Conservation (phyloP, 37 sponge, comb jelly and placozoan species). For the Halichondria panicea region DNA sequence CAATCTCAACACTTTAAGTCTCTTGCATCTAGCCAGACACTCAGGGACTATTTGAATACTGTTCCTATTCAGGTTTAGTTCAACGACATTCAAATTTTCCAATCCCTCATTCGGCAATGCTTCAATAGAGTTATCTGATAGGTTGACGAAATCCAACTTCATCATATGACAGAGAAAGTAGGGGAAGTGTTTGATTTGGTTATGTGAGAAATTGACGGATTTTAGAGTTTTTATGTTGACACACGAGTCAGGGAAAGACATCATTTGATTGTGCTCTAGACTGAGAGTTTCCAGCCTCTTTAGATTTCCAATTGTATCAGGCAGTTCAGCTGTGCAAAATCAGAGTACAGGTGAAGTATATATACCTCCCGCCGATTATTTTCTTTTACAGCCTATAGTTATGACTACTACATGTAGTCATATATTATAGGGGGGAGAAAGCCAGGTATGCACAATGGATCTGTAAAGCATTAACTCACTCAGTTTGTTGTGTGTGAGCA, state of each 20-base stretch:
- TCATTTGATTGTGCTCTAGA: conserved; percentile 40
- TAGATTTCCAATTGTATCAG: conserved; percentile 48
- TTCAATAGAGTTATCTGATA: conserved; percentile 58
- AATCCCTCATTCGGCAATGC: conserved; percentile 45
- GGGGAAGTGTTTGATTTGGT: conserved; percentile 59
- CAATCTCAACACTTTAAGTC: conserved; percentile 75
- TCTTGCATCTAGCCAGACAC: conserved; percentile 47
- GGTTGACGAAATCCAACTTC: conserved; percentile 59
- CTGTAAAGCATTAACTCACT: conserved; percentile 62
- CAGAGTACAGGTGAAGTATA: neutral
- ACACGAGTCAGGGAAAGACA: conserved; percentile 49
- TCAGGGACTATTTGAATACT: conserved; percentile 52
- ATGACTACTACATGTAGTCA: too few species aligned
- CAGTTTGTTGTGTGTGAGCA: conserved; percentile 54
- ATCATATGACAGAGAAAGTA: conserved; percentile 48
- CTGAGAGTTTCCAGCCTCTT: conserved; percentile 68
- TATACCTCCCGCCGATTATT: neutral
- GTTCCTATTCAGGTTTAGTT: conserved; percentile 77
- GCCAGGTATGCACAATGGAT: too few species aligned
- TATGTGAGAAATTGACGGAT: conserved; percentile 50
- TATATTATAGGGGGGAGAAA: too few species aligned
- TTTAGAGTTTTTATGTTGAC: conserved; percentile 53
- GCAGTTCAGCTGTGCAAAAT: conserved; percentile 43
- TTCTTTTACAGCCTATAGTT: too few species aligned
- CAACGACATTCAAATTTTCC: conserved; percentile 52